These are phyloP conservation scores for Momotus momota DNA, from an alignment of 2,797 vertebrate species.

Conservation along the genomic window DNA sequence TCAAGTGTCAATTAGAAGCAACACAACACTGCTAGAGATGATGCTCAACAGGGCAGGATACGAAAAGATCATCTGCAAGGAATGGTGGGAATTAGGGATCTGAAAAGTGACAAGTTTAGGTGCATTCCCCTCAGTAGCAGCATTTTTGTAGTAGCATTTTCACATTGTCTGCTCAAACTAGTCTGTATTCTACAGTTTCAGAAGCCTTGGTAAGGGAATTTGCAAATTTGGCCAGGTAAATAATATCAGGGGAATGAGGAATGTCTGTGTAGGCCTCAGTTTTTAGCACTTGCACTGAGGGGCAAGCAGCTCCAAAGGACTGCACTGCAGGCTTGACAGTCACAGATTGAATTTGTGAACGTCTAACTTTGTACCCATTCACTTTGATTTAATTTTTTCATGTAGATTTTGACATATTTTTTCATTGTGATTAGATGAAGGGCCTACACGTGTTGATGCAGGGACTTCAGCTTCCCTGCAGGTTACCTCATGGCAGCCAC, in stretches of 20 bases:
- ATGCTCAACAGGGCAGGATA: not conserved
- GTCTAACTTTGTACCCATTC: not conserved
- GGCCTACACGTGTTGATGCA: not conserved
- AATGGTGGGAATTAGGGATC: not conserved
- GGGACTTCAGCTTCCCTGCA: not conserved
- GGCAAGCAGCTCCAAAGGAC: not conserved
- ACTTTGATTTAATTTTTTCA: not conserved
- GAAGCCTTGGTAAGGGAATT: not conserved
- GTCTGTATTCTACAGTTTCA: not conserved
- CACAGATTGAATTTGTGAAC: not conserved
- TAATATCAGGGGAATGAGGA: not conserved
- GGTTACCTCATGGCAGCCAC: not conserved
- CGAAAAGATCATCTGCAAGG: not conserved
- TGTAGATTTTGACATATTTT: accelerated
- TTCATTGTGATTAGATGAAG: not conserved
- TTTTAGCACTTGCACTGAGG: accelerated
- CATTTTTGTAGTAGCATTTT: not conserved
- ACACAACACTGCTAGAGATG: not conserved
- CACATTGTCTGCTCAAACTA: not conserved
- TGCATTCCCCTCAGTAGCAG: not conserved
- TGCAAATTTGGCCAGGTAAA: not conserved
- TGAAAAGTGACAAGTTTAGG: not conserved
- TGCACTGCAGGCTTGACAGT: accelerated
- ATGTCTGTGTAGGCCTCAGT: accelerated
- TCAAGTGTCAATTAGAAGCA: not conserved